Base-by-base conservation (phyloP, 2,113 vertebrate species). In the Pontoporia blainvillei region DNA sequence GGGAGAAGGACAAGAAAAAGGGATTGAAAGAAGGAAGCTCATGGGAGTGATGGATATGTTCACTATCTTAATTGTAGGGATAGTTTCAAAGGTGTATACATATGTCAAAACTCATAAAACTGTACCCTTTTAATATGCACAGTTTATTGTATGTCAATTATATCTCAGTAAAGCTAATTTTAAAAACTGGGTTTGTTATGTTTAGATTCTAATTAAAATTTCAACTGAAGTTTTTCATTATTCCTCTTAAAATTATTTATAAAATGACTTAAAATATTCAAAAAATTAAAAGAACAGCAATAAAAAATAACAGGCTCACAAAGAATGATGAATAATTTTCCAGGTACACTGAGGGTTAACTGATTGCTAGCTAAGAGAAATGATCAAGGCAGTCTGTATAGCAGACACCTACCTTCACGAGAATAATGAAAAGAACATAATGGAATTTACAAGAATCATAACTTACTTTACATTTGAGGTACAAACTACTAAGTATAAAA, bases 161-260 rank as follows among this genome's bases (percentile, higher is more conserved):
- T 72, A 72, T 18, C n/a, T 52, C 10, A 49, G 61, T 76, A 85
- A 94, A 66, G 39, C 49, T 76, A 18, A 75, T 86, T 86, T 85
- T 8, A 29, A 89, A 92, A 89, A 79, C 1, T n/a, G 8, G 39
- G 34, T 64, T 61, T 72, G 15, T 49, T 72, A 54, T 83, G 59
- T 78, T 85, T 90, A 95, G 34, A 72, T 76, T 78, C 25, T 59
- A 90, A 89, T 92, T 76, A 92, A 78, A 91, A 95, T 84, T 71
- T 94, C 15, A 83, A 87, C 54, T 39, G 5, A 61, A 79, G 20
- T 41, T 27, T 76, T 67, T 75, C 52, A 84, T 88, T 71, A 49
- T 78, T 92, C 44, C 18, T 69, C 21, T 66, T 8, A 82, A 82
- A 86, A 66, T 86, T 91, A 79, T n/a, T 89, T 52, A 62, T 78